phyloP scores from a whole-genome alignment of 2,113 vertebrate genomes.

The Brachyhypopomus gauderio region DNA sequence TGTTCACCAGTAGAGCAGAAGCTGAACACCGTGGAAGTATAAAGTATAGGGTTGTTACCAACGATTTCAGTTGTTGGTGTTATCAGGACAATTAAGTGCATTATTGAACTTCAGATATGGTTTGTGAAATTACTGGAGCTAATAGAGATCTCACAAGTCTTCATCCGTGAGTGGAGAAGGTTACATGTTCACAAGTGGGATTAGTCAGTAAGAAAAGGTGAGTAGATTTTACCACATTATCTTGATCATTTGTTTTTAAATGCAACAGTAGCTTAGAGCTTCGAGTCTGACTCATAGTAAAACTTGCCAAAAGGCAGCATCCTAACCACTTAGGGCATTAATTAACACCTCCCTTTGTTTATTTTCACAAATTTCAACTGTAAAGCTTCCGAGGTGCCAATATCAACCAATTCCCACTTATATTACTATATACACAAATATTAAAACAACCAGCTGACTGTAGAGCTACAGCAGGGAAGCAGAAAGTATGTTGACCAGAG shows the following conservation, averaged over 20 bases:
- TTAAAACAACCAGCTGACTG: not conserved
- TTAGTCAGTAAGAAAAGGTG: not conserved
- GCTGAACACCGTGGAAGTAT: slow-evolving; percentile 15
- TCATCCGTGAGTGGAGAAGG: not conserved
- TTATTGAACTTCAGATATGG: slow-evolving; percentile 9
- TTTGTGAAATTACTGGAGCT: slow-evolving; percentile 21
- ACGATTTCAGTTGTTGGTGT: slow-evolving; percentile 18
- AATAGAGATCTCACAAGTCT: not conserved
- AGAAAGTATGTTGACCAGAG: slow-evolving; percentile 22
- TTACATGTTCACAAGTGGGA: not conserved
- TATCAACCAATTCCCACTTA: no score
- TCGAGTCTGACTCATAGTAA: not conserved
- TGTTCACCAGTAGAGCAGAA: slow-evolving; percentile 30
- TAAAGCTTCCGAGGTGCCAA: not conserved
- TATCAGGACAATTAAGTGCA: slow-evolving; percentile 25
- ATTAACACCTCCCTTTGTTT: slow-evolving; percentile 1
- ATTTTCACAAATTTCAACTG: not conserved
- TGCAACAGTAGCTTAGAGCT: not conserved
- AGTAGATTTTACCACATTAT: not conserved
- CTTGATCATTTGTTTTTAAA: no score
- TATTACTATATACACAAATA: not conserved
- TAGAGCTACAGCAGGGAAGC: slow-evolving; percentile 7
- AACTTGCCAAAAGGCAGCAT: slow-evolving; percentile 3
- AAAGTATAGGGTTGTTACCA: slow-evolving; percentile 31
- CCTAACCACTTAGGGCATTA: slow-evolving; percentile 6